phyloP scores from a whole-genome alignment of 2,113 vertebrate genomes.

The Carettochelys insculpta region DNA sequence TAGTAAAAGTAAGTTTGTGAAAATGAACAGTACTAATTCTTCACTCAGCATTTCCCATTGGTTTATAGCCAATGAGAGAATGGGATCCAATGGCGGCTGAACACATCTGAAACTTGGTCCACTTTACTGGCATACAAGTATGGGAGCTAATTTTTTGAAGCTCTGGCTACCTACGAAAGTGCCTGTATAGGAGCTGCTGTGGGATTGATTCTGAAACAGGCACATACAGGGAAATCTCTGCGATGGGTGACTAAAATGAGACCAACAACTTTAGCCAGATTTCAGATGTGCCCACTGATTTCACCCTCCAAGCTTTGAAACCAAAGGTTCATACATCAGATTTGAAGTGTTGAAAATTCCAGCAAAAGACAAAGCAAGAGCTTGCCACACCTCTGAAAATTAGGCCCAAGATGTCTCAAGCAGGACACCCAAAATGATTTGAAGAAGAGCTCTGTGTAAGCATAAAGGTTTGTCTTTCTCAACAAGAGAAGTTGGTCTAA shows the following conservation, averaged over 20 bases:
- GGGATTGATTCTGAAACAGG: not conserved
- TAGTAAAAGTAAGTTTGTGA: not conserved
- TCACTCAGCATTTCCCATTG: not conserved
- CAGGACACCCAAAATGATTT: not conserved
- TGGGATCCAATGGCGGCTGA: not conserved
- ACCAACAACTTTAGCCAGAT: rapidly evolving
- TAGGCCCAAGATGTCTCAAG: not conserved
- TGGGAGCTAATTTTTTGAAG: not conserved
- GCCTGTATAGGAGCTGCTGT: not conserved
- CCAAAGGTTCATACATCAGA: not conserved
- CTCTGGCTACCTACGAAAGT: not conserved
- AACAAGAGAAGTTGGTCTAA: not conserved
- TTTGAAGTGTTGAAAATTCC: rapidly evolving
- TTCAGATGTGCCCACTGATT: rapidly evolving
- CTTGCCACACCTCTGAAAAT: not conserved
- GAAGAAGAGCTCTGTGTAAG: not conserved
- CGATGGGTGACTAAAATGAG: rapidly evolving
- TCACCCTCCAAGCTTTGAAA: not conserved
- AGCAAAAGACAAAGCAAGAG: not conserved
- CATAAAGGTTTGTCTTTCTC: not conserved
- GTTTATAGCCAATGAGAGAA: not conserved
- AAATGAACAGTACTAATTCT: not conserved
- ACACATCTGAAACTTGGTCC: rapidly evolving
- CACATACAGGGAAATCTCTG: rapidly evolving
- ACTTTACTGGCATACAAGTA: not conserved